A percentile compares a stretch with the other conserved stretches of the same genome.
Conservation (phyloP, 1,140 invertebrate genomes). For the Heliconius nattereri region DNA sequence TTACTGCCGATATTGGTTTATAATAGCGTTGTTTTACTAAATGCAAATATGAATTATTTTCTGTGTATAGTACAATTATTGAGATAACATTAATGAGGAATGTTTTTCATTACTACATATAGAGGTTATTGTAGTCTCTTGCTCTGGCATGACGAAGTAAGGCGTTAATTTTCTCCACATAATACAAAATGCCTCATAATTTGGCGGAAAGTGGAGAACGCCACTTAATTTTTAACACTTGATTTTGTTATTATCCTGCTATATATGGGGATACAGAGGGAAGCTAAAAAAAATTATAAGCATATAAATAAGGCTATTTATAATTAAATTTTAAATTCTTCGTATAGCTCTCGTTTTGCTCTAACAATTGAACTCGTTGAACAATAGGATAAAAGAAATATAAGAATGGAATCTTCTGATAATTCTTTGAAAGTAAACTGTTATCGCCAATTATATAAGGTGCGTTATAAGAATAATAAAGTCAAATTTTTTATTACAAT, state of each 20-base stretch:
- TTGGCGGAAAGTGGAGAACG: background rate
- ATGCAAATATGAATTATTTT: background rate
- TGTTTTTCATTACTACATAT: too few species aligned
- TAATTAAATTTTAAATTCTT: background rate
- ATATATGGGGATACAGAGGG: background rate
- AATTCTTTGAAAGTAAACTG: background rate
- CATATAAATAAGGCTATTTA: background rate
- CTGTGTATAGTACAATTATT: background rate
- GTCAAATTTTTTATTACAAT: too few species aligned
- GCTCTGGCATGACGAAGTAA: background rate
- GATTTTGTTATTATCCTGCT: background rate
- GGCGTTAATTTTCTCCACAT: background rate
- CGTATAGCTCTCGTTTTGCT: background rate
- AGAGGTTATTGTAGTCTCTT: too few species aligned
- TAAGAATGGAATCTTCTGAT: background rate
- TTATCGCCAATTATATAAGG: background rate
- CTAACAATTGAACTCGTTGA: slow-evolving; percentile 20
- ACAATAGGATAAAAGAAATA: slow-evolving; percentile 22
- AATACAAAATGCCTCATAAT: background rate
- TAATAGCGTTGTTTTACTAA: slow-evolving; percentile 21
- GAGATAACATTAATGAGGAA: background rate
- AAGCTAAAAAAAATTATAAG: background rate
- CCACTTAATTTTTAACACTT: background rate
- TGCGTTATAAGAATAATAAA: too few species aligned
- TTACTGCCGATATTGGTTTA: slow-evolving; percentile 31